These are phyloP conservation scores for Siniperca chuatsi DNA, from an alignment of 2,113 vertebrate genomes.

Conservation along the genomic window DNA sequence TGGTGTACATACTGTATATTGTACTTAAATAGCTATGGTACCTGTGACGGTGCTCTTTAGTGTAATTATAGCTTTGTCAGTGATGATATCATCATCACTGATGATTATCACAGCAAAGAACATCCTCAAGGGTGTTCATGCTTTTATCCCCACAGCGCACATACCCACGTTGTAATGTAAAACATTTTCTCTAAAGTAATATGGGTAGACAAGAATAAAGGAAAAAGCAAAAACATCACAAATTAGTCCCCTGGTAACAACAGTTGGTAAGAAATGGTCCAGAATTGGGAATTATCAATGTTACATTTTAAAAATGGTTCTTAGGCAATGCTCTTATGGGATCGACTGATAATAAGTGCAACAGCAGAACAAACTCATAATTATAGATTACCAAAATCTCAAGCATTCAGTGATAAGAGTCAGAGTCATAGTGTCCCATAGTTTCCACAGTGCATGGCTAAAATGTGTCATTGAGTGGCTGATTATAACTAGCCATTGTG, in stretches of 20 bases:
- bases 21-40: background rate
- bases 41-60: conserved; percentile 11
- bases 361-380: background rate
- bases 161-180: background rate
- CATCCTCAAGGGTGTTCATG: conserved; percentile 7
- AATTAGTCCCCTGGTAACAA: conserved; percentile 31
- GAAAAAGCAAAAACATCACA: conserved; percentile 16
- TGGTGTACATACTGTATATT: background rate
- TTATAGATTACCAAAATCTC: conserved; percentile 11
- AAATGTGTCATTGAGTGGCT: conserved; percentile 24
- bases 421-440: conserved; percentile 7
- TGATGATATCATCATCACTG: background rate
- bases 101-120: conserved; percentile 21
- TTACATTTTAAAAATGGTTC: conserved; percentile 15
- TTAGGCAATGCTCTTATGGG: background rate
- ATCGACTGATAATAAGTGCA: conserved; percentile 17
- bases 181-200: conserved; percentile 29
- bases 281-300: background rate
- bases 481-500: conserved; percentile 26
- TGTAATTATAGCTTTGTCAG: conserved; percentile 34
- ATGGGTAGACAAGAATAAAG: conserved; percentile 10
- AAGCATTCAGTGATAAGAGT: conserved; percentile 20
- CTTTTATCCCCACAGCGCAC: conserved; percentile 20
- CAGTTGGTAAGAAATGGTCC: conserved; percentile 12
- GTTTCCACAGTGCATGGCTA: conserved; percentile 7